A percentile compares a stretch with the other conserved stretches of the same genome.
Conservation (phyloP, 2,797 vertebrate genomes). For the Myotis daubentonii region DNA sequence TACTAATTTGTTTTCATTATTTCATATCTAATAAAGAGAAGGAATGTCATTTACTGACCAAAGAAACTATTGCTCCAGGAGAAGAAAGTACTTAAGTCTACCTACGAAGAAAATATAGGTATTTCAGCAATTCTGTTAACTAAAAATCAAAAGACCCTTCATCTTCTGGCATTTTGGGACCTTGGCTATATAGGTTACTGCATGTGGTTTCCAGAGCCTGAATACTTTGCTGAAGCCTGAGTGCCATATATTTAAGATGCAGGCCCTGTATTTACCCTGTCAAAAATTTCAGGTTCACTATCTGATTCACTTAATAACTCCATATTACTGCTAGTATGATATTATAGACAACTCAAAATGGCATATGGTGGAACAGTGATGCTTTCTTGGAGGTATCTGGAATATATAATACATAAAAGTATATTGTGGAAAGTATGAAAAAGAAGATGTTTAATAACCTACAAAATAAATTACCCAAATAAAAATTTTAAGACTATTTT, state of each 20-base stretch:
- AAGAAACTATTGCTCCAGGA: background rate
- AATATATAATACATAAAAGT: constrained; percentile 13
- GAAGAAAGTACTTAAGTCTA: constrained; percentile 20
- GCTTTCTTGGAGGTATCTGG: background rate
- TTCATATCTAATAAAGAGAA: constrained; percentile 23
- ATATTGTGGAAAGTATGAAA: background rate
- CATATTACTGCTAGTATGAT: constrained; percentile 53
- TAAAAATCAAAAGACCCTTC: constrained; percentile 35
- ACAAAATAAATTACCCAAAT: background rate
- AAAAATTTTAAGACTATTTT: background rate
- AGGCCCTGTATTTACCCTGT: constrained; percentile 48
- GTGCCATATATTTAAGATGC: constrained; percentile 25
- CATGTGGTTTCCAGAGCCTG: constrained; percentile 26
- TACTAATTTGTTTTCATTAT: constrained; percentile 21
- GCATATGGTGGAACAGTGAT: background rate
- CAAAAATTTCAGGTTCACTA: constrained; percentile 65
- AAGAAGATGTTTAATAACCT: background rate
- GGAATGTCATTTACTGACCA: constrained; percentile 8
- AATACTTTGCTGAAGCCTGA: background rate
- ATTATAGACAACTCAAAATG: constrained; percentile 47
- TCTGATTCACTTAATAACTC: constrained; percentile 49
- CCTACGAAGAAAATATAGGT: background rate
- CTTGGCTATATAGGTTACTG: background rate
- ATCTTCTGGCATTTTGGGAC: background rate
- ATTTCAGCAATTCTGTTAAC: constrained; percentile 5